Conservation (phyloP, 1,140 invertebrate species). For the Ganaspis sp. region DNA sequence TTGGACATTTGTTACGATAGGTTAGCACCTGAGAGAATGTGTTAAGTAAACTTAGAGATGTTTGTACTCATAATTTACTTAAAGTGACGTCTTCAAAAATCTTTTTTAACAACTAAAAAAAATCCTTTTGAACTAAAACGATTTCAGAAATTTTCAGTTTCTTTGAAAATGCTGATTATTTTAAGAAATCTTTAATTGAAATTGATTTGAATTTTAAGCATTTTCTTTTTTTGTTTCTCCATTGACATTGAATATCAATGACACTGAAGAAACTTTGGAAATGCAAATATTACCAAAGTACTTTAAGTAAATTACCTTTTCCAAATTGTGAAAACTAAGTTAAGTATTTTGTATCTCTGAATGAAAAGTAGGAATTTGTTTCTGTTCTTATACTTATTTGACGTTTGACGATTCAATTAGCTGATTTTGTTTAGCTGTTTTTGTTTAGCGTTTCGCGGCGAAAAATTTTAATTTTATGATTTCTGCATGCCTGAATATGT, state of each 20-base stretch:
- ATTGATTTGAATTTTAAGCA: too few species aligned
- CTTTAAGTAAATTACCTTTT: too few species aligned
- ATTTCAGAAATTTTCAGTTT: too few species aligned
- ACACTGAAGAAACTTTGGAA: too few species aligned
- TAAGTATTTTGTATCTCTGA: not conserved
- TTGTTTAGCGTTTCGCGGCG: not conserved
- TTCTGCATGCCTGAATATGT: constrained; percentile 71
- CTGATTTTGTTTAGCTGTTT: constrained; percentile 4
- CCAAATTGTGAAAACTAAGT: not conserved
- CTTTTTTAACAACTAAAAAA: too few species aligned
- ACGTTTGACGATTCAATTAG: not conserved
- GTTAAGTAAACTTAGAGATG: not conserved
- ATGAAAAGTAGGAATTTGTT: constrained; percentile 6
- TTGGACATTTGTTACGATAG: not conserved
- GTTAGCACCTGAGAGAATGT: constrained; percentile 9
- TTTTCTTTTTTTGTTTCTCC: too few species aligned
- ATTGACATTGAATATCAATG: too few species aligned
- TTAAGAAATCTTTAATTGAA: too few species aligned
- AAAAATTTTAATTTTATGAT: constrained; percentile 56
- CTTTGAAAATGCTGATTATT: too few species aligned
- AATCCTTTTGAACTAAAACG: too few species aligned
- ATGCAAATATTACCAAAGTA: too few species aligned
- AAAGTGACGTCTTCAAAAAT: not conserved
- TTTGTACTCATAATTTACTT: not conserved
- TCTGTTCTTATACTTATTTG: not conserved